These are phyloP conservation scores for Syngnathus acus DNA, from an alignment of 2,797 vertebrate species.

Conservation along the genomic window DNA sequence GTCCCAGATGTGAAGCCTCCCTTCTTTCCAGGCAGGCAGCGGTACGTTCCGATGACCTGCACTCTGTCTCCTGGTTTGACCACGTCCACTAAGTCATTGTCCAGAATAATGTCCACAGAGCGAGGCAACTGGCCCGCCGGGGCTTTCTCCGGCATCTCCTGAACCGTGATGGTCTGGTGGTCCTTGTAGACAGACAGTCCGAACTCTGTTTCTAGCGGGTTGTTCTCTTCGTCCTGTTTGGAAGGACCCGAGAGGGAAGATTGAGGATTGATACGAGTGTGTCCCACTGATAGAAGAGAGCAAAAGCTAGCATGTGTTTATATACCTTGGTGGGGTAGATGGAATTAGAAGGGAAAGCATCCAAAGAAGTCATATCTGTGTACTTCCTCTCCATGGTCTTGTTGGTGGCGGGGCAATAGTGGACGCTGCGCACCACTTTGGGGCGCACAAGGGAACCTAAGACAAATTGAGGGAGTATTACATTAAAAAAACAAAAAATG, in stretches of 20 bases:
- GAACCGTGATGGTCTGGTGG: conserved; percentile 93
- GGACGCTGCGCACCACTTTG: conserved; percentile 92
- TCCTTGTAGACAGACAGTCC: conserved; percentile 93
- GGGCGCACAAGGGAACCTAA: conserved; percentile 92
- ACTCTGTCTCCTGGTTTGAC: conserved; percentile 90
- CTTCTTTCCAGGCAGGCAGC: conserved; percentile 91
- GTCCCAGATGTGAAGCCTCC: conserved; percentile 91
- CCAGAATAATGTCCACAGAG: conserved; percentile 89
- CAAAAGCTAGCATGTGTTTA: neutral
- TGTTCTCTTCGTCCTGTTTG: conserved; percentile 92
- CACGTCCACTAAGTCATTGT: conserved; percentile 89
- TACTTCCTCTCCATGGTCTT: conserved; percentile 94
- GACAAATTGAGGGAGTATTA: neutral
- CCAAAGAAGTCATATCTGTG: conserved; percentile 87
- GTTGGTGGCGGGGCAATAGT: conserved; percentile 95
- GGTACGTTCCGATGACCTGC: conserved; percentile 90
- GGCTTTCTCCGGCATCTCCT: conserved; percentile 99
- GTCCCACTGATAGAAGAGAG: neutral
- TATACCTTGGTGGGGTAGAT: conserved; percentile 93
- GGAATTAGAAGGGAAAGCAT: conserved; percentile 86
- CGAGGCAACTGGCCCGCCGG: conserved; percentile 93
- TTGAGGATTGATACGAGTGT: neutral
- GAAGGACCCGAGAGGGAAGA: too few relatives aligned
- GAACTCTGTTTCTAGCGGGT: conserved; percentile 92
- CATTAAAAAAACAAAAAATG: neutral